These are phyloP conservation scores for Tupaia tana DNA, from an alignment of 2,113 vertebrate genomes.

Conservation along the genomic window DNA sequence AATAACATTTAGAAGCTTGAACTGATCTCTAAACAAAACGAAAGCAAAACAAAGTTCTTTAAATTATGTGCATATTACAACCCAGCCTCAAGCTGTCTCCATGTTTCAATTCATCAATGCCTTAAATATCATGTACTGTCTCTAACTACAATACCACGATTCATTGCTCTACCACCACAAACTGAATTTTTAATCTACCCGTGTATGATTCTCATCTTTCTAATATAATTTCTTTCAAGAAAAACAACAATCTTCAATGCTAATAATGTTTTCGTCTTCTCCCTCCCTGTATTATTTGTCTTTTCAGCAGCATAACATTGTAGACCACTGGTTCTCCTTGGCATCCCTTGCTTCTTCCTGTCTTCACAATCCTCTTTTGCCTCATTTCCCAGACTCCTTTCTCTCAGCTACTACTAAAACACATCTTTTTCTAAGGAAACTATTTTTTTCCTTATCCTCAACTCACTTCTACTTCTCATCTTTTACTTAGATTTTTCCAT, in stretches of 20 bases:
- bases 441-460: not conserved
- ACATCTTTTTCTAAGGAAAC: not conserved
- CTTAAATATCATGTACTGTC: not conserved
- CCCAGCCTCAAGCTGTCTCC: not conserved
- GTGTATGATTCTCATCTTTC: not conserved
- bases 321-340: not conserved
- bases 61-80: not conserved
- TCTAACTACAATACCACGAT: not conserved
- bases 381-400: not conserved
- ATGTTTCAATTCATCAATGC: not conserved
- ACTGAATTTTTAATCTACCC: not conserved
- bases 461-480: not conserved
- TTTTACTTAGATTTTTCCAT: not conserved
- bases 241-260: not conserved
- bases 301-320: not conserved
- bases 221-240: not conserved
- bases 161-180: not conserved
- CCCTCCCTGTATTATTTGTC: not conserved
- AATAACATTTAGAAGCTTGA: not conserved
- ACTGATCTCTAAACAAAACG: conserved; percentile 7
- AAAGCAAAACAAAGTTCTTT: not conserved
- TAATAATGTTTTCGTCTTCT: not conserved
- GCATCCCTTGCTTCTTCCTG: not conserved
- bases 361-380: not conserved
- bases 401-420: not conserved